A percentile compares a stretch with the other conserved stretches of the same genome.
Evolutionary conservation across 2,888 invertebrate species (phyloP).

Genomic region (Danaus chrysippus): DNA sequence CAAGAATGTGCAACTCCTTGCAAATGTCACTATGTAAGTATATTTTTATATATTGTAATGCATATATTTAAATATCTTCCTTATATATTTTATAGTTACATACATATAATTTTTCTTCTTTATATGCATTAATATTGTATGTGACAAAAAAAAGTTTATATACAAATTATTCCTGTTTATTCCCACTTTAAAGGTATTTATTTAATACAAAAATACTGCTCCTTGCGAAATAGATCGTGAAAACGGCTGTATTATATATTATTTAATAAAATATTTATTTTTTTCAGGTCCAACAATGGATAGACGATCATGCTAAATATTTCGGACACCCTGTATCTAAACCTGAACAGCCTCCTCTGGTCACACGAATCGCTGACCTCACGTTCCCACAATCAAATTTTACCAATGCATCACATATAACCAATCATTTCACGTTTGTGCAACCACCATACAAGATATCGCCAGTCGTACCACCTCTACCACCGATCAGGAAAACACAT

Average conservation of each 20-base stretch:
- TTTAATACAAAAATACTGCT: no score
- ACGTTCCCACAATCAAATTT: constrained; percentile 19
- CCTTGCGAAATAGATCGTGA: no score
- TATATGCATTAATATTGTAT: no score
- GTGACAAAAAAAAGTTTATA: no score
- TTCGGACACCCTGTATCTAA: constrained; percentile 22
- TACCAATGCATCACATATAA: constrained; percentile 16
- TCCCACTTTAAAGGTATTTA: no score
- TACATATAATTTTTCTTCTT: no score
- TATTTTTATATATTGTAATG: neutral
- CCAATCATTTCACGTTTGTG: constrained; percentile 13
- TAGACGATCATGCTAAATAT: constrained; percentile 38
- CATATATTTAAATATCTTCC: no score
- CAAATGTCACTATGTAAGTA: constrained; percentile 30
- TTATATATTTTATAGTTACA: no score
- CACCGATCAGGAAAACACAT: neutral
- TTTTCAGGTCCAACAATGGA: constrained; percentile 38
- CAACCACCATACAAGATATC: constrained; percentile 30
- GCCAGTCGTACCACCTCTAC: constrained; percentile 19
- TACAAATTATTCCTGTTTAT: no score
- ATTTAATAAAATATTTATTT: neutral
- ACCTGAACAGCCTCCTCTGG: neutral
- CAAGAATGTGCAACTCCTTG: constrained; percentile 21
- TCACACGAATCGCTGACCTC: constrained; percentile 9
- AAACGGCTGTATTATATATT: neutral